phyloP scores from a whole-genome alignment of 2,888 invertebrate species.

The Arenicola marina region DNA sequence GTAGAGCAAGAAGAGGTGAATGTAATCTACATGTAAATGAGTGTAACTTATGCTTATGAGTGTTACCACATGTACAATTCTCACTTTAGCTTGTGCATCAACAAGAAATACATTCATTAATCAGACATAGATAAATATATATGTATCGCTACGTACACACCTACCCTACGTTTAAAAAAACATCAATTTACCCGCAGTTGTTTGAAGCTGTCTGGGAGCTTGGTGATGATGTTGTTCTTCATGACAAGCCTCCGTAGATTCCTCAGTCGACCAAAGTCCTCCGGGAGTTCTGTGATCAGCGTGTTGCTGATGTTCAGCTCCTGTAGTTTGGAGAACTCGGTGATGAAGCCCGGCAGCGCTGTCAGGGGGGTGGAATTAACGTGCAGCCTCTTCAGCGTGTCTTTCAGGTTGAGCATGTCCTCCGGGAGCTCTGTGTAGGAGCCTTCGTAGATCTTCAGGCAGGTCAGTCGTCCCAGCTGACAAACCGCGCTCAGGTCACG shows the following conservation, averaged over 20 bases:
- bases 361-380: neutral
- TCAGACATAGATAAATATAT: no score
- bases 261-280: constrained; percentile 23
- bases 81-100: no score
- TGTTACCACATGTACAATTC: no score
- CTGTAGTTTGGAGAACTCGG: constrained; percentile 11
- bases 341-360: constrained; percentile 19
- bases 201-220: constrained; percentile 26
- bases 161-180: neutral
- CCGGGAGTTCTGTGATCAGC: constrained; percentile 20
- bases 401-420: neutral
- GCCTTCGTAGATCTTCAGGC: no score
- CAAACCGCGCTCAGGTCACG: no score
- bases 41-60: no score
- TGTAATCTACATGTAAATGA: no score
- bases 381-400: neutral
- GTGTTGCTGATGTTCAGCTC: constrained; percentile 14
- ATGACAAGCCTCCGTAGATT: constrained; percentile 17
- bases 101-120: no score
- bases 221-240: constrained; percentile 1
- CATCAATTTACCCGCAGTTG: constrained; percentile 15
- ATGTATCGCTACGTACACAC: no score
- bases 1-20: no score
- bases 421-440: neutral
- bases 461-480: no score